Base-by-base conservation (phyloP, 2,113 vertebrate genomes). In the Antidorcas marsupialis region DNA sequence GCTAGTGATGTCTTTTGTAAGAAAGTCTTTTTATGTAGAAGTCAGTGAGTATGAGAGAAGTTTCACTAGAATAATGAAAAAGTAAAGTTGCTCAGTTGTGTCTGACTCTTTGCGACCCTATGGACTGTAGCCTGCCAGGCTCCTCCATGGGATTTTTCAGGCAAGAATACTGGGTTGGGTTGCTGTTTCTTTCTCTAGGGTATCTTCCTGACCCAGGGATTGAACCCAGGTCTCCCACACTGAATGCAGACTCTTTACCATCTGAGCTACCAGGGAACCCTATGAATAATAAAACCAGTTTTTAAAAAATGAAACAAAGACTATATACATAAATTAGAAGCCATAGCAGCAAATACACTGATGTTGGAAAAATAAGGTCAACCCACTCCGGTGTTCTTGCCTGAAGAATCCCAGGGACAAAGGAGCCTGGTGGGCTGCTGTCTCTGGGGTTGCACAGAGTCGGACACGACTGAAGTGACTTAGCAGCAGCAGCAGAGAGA, bases 1-100 rank as follows among this genome's bases (percentile, higher is more conserved):
- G 17, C 10, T 87, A 19, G 55, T 13, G 2, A 57, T 52, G 2
- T 59, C 47, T 86, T 91, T 55, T 3, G 16, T 57, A 92, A 28
- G 33, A 14, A 11, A 19, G 23, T 53, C 53, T 78, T 89, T 95
- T 81, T 17, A 94, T 14, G 53, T 8, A 71, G 36, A 95, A 89
- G 47, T 83, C 47, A 85, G 15, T 15, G 43, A 84, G 11, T 15
- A 52, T 79, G 23, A 30, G 11, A 53, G 53, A 64, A 52, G 57
- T 13, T 45, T 89, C 39, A 27, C 23, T 43, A 28, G 33, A 50
- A 57, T n/a, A 39, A 92, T 57, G 25, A 82, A 55, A 12, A 71
- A 71, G 19, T 71, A n/a, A 71, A 71, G n/a, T 71, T 0, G 5
- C 67, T 71, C 67, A 71, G 67, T 71, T 1, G 19, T 71, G 19